Conservation (phyloP, 2,797 vertebrate genomes). For the Balearica regulorum region DNA sequence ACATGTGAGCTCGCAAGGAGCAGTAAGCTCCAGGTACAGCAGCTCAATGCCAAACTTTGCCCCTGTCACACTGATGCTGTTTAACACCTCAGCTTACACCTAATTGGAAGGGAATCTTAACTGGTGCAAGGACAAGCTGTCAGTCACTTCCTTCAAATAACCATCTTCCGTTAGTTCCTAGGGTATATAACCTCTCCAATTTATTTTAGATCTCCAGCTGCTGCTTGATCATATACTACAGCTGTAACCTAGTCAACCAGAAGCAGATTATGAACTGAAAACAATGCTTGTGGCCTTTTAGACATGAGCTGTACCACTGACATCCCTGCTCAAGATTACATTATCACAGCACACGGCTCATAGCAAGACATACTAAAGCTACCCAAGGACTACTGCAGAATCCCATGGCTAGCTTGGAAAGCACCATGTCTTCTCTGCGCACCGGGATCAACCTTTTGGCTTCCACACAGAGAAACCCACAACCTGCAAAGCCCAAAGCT, state of each 20-base stretch:
- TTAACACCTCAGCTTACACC: not conserved
- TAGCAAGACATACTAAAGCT: not conserved
- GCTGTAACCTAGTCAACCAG: slow-evolving; percentile 52
- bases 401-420: not conserved
- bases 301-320: not conserved
- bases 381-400: not conserved
- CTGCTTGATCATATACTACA: slow-evolving; percentile 45
- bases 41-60: not conserved
- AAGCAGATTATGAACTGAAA: slow-evolving; percentile 26
- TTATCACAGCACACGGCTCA: not conserved
- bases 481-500: not conserved
- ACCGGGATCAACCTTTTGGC: not conserved
- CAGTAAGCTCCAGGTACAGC: not conserved
- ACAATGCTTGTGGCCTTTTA: not conserved
- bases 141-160: not conserved
- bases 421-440: not conserved
- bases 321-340: not conserved
- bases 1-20: not conserved
- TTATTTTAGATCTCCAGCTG: slow-evolving; percentile 49
- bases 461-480: not conserved
- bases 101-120: not conserved
- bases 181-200: not conserved
- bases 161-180: not conserved
- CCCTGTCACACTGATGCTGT: not conserved
- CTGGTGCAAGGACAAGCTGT: not conserved